These are phyloP conservation scores for Pteria penguin DNA, from an alignment of 2,888 invertebrate species.

Conservation along the genomic window DNA sequence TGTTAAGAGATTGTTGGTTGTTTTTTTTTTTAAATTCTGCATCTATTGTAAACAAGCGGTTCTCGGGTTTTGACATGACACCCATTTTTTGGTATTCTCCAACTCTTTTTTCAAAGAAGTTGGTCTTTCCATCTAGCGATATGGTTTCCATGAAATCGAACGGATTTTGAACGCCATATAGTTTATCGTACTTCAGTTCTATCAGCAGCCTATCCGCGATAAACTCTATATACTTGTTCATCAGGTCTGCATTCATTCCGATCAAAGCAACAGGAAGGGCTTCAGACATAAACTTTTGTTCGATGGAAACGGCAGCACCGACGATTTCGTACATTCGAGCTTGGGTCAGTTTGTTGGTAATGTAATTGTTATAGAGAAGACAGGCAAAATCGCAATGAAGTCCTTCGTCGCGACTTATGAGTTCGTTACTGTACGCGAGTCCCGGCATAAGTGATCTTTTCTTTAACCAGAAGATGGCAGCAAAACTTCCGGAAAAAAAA, in stretches of 20 bases:
- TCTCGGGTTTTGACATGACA: no score
- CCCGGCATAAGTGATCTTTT: slow-evolving; percentile 99
- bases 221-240: slow-evolving; percentile 98
- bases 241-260: slow-evolving; percentile 97
- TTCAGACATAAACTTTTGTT: slow-evolving; percentile 98
- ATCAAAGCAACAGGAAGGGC: slow-evolving; percentile 95
- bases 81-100: no score
- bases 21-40: no score
- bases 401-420: slow-evolving; percentile 98
- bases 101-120: neutral
- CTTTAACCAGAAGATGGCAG: slow-evolving; percentile 99
- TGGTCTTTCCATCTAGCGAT: neutral
- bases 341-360: slow-evolving; percentile 89
- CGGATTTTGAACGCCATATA: neutral
- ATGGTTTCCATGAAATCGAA: neutral
- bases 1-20: no score
- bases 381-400: slow-evolving; percentile 99
- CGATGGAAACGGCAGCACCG: slow-evolving; percentile 94
- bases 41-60: no score
- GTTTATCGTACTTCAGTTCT: slow-evolving; percentile 91
- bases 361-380: slow-evolving; percentile 92
- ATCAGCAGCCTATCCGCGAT: slow-evolving; percentile 96
- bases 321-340: slow-evolving; percentile 91
- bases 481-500: slow-evolving; percentile 99
- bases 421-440: slow-evolving; percentile 98